phyloP scores from a whole-genome alignment of 1,140 invertebrate genomes.

The Macrobrachium nipponense region DNA sequence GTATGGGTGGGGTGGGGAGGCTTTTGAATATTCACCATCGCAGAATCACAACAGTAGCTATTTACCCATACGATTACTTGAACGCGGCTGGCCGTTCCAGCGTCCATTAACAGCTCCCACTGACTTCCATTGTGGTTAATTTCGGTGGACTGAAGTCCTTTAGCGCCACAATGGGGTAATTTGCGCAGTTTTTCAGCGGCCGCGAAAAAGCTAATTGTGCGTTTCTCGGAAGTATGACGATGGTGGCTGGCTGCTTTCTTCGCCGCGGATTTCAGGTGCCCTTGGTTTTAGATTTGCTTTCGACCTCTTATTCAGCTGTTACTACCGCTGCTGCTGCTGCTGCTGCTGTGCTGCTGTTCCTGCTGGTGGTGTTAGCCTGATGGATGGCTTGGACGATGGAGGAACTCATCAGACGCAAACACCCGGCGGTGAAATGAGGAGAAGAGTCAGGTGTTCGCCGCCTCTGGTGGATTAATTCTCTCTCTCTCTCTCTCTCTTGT shows the following conservation, averaged over 20 bases:
- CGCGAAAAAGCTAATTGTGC: slow-evolving; percentile 9
- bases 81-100: no score
- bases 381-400: no score
- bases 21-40: background rate
- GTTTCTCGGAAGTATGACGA: slow-evolving; percentile 4
- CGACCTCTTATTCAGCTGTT: background rate
- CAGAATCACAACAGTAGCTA: slow-evolving; percentile 31
- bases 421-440: no score
- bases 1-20: no score
- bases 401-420: no score
- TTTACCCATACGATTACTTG: slow-evolving; percentile 35
- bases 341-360: background rate
- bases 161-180: slow-evolving; percentile 15
- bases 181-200: slow-evolving; percentile 9
- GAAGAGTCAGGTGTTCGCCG: no score
- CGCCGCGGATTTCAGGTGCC: background rate
- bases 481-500: background rate
- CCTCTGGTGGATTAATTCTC: background rate
- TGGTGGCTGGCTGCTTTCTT: background rate
- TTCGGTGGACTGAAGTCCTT: slow-evolving; percentile 9
- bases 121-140: slow-evolving; percentile 10
- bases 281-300: background rate
- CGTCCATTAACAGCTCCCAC: no score
- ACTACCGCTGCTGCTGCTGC: background rate
- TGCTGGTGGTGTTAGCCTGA: background rate